Evolutionary conservation across 2,888 invertebrate genomes (phyloP), one percentile per base, ranked within the genome.

Genomic region (Platerodrilus igneus): DNA sequence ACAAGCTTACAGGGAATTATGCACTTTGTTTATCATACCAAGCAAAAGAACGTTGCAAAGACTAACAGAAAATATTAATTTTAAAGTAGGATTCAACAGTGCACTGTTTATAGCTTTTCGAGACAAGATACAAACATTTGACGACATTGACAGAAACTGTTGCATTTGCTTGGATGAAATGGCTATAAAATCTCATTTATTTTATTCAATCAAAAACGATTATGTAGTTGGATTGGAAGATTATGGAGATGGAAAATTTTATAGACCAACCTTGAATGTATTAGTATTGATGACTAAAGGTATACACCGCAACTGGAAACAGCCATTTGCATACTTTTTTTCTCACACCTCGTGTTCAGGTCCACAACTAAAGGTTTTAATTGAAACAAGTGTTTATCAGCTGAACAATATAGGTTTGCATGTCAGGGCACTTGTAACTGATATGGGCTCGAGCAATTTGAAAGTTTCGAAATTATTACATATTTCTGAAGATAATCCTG

Each of bases 121-220:
- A 25, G 3, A 10, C 10, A 25, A 25, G 8, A 4, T 9, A 5
- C 6, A 5, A 10, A 7, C 10, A 6, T 25, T 25, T 25, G 3
- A 25, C 6, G 25, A 25, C 4, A 25, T 10, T 10, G 25, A 25
- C 7, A 25, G 4, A 10, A 25, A 25, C 4, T 11, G 13, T 25
- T 25, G 25, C 11, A 3, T 25, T 11, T 25, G 25, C 13, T 11
- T 25, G 5, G 25, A 25, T 25, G 25, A 25, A 25, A 11, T 25
- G 25, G 25, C 25, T 3, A 7, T 25, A n/a, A 25, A 25, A 25
- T 5, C 25, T 25, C 7, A 25, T 11, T 10, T 25, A 11, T 25
- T 25, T 25, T 25, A 25, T 25, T 13, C 4, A 4, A 25, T 25
- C 5, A 8, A 8, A 3, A 3, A 25, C 4, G 10, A 25, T 25